Conservation (phyloP, 2,888 invertebrate species). For the Dicyrtoma fusca region DNA sequence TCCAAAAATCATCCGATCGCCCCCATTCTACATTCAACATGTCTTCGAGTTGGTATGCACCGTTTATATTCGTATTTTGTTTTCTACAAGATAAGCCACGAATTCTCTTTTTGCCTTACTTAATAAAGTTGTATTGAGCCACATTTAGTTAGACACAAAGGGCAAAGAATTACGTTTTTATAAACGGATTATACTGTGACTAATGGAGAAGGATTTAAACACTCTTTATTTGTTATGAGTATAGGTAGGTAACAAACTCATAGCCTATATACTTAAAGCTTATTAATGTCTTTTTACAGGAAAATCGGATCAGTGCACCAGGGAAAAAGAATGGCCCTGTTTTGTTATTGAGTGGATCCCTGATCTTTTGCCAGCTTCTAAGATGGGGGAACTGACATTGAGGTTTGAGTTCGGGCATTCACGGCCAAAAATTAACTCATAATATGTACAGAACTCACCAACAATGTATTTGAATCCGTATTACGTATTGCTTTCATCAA, state of each 20-base stretch:
- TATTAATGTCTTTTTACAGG: too few relatives aligned
- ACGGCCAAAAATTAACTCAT: conserved; percentile 26
- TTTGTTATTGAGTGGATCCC: conserved; percentile 79
- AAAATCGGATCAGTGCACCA: conserved; percentile 10
- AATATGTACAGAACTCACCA: not conserved
- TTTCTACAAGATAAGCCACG: too few relatives aligned
- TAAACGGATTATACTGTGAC: too few relatives aligned
- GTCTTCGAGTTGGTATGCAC: conserved; percentile 69
- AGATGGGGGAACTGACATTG: conserved; percentile 73
- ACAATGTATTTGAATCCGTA: not conserved
- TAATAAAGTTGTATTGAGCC: too few relatives aligned
- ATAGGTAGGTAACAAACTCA: too few relatives aligned
- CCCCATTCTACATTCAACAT: conserved; percentile 68
- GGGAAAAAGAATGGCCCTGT: conserved; percentile 66
- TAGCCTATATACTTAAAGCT: too few relatives aligned
- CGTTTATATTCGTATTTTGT: too few relatives aligned
- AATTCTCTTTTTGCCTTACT: too few relatives aligned
- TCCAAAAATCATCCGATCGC: conserved; percentile 62
- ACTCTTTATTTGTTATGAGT: too few relatives aligned
- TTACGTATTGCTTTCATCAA: not conserved
- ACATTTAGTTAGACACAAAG: too few relatives aligned
- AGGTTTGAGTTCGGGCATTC: conserved; percentile 71
- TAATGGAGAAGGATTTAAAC: too few relatives aligned
- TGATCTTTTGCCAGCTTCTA: conserved; percentile 69
- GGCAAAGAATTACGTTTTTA: too few relatives aligned